phyloP scores from a whole-genome alignment of 1,140 invertebrate species.

The Trissolcus basalis region DNA sequence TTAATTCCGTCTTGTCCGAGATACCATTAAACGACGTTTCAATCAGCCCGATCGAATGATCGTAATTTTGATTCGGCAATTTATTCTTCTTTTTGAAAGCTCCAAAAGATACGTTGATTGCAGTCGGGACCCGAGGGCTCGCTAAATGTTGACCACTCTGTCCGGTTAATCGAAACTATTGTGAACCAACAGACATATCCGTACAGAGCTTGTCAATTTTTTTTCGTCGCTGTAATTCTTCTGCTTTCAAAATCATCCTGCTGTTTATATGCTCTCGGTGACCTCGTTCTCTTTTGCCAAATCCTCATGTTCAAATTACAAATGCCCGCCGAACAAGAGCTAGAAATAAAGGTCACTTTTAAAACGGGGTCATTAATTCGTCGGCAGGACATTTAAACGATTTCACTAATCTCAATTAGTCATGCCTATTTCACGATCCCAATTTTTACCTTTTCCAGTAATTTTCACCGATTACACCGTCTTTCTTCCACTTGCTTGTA shows the following conservation, averaged over 20 bases:
- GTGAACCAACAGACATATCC: conserved; percentile 57
- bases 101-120: conserved; percentile 64
- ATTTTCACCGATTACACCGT: no score
- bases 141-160: conserved; percentile 65
- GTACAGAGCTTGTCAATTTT: conserved; percentile 63
- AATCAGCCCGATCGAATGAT: neutral
- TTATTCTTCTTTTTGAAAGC: conserved; percentile 7
- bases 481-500: no score
- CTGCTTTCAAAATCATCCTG: conserved; percentile 4
- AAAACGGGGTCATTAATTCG: no score
- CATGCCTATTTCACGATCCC: no score
- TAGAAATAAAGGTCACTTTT: no score
- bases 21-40: neutral
- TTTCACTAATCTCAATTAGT: no score
- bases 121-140: conserved; percentile 40
- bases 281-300: no score
- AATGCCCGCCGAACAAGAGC: no score
- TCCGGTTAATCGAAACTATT: conserved; percentile 65
- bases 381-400: no score
- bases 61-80: neutral
- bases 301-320: no score
- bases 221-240: conserved; percentile 9
- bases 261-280: neutral
- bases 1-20: conserved; percentile 3
- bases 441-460: no score